These are phyloP conservation scores for Hippocampus barbouri DNA, from an alignment of 2,113 vertebrate genomes.

Conservation along the genomic window DNA sequence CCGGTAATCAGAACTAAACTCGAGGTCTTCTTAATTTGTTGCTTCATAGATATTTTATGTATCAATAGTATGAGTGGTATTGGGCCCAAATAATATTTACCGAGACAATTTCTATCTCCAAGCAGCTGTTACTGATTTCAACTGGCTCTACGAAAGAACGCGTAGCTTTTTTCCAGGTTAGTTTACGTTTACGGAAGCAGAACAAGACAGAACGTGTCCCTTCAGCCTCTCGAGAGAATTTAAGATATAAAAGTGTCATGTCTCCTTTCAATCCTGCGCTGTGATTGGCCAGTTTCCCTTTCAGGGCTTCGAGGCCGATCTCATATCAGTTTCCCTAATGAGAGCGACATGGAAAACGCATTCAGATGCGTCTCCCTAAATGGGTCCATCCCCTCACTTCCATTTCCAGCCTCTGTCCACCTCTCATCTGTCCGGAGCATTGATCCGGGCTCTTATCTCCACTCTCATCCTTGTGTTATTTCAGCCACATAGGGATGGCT, in stretches of 20 bases:
- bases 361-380: background rate
- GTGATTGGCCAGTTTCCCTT: background rate
- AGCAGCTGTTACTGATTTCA: background rate
- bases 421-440: slow-evolving; percentile 44
- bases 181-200: background rate
- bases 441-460: slow-evolving; percentile 67
- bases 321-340: background rate
- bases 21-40: too few relatives aligned
- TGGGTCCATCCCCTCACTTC: slow-evolving; percentile 10
- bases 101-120: too few relatives aligned
- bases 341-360: background rate
- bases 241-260: too few relatives aligned
- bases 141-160: background rate
- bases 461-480: slow-evolving; percentile 70
- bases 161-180: background rate
- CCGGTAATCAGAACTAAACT: too few relatives aligned
- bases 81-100: too few relatives aligned
- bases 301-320: background rate
- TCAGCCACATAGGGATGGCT: slow-evolving; percentile 66
- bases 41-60: too few relatives aligned
- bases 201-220: background rate
- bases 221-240: background rate
- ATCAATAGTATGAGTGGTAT: too few relatives aligned
- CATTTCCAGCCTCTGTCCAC: slow-evolving; percentile 8
- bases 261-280: background rate